phyloP scores from a whole-genome alignment of 2,113 vertebrate genomes.

The Rhegmatorhina hoffmannsi region DNA sequence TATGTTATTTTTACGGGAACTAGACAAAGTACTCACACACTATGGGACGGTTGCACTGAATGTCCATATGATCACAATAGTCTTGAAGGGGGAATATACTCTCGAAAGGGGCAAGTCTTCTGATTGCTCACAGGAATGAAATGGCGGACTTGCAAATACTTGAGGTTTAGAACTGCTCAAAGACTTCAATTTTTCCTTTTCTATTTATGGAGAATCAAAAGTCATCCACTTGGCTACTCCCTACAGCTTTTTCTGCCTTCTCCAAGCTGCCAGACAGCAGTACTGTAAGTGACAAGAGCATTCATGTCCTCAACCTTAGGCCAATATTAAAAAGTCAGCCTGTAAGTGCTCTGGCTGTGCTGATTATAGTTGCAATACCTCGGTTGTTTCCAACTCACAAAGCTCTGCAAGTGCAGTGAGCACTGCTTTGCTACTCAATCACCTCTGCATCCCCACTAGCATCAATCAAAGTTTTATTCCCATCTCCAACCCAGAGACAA shows the following conservation, averaged over 20 bases:
- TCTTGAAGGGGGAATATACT: neutral
- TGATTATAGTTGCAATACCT: neutral
- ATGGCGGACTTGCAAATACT: neutral
- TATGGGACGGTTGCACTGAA: accelerated
- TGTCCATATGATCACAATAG: neutral
- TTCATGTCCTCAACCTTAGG: neutral
- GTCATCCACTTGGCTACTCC: neutral
- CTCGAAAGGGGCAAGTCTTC: neutral
- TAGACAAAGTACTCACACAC: neutral
- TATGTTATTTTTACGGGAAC: neutral
- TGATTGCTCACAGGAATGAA: neutral
- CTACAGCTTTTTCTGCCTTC: neutral
- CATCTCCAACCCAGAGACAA: neutral
- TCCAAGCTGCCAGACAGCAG: neutral
- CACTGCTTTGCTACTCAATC: accelerated
- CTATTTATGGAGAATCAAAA: neutral
- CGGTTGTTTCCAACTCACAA: neutral
- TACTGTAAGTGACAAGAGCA: neutral
- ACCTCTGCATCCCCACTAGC: neutral
- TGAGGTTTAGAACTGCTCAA: neutral
- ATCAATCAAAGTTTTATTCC: neutral
- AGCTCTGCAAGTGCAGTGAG: accelerated
- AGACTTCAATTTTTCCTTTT: neutral
- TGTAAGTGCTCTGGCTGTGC: neutral
- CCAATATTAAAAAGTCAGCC: neutral